These are phyloP conservation scores for Neuroscelio doddi DNA, from an alignment of 2,888 invertebrate genomes.

Conservation along the genomic window DNA sequence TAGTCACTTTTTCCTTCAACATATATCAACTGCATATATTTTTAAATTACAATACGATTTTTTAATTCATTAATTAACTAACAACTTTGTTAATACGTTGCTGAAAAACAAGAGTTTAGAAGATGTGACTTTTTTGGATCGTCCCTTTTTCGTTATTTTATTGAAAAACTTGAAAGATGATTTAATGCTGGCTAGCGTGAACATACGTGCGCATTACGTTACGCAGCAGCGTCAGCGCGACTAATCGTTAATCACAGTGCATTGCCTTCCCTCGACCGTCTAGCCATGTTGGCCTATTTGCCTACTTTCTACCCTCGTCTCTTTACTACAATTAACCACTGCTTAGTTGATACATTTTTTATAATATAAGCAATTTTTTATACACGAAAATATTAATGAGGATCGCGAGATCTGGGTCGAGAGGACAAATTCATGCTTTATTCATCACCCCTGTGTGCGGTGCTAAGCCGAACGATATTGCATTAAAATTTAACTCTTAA, in stretches of 20 bases:
- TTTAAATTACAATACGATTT: too few species aligned
- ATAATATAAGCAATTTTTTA: neutral
- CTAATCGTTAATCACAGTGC: slow-evolving; percentile 63
- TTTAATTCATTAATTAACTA: slow-evolving; percentile 33
- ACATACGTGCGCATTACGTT: slow-evolving; percentile 36
- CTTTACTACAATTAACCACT: slow-evolving; percentile 33
- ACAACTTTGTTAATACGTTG: too few species aligned
- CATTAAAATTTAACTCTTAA: slow-evolving; percentile 43
- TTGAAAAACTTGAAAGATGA: too few species aligned
- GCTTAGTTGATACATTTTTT: slow-evolving; percentile 16
- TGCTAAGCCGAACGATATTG: slow-evolving; percentile 31
- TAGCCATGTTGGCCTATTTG: slow-evolving; percentile 63
- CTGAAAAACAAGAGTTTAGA: too few species aligned
- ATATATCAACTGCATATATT: too few species aligned
- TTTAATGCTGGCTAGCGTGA: slow-evolving; percentile 37
- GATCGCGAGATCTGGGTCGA: slow-evolving; percentile 31
- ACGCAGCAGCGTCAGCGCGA: slow-evolving; percentile 48
- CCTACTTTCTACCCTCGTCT: slow-evolving; percentile 61
- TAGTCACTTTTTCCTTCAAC: neutral
- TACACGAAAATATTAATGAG: slow-evolving; percentile 4
- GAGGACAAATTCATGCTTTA: slow-evolving; percentile 32
- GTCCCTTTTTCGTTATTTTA: too few species aligned
- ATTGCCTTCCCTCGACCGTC: slow-evolving; percentile 59
- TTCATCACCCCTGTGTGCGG: slow-evolving; percentile 25
- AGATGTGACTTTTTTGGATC: too few species aligned